A percentile compares a stretch with the other conserved stretches of the same genome.
phyloP scores from a whole-genome alignment of 1,140 invertebrate species.

The Vanessa atalanta region DNA sequence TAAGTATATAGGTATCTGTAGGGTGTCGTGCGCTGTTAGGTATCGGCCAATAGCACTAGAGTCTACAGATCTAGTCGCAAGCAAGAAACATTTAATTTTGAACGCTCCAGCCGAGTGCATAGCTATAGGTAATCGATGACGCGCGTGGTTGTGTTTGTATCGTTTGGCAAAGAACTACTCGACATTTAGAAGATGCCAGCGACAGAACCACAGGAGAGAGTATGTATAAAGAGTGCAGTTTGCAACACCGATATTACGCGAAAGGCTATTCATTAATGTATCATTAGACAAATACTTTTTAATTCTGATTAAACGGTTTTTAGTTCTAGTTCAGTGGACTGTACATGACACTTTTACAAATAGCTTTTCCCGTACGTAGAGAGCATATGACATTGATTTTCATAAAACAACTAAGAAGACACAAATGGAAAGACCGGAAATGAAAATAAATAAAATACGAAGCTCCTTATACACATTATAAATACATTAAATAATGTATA shows the following conservation, averaged over 20 bases:
- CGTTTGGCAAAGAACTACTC: slow-evolving; percentile 70
- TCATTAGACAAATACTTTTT: background rate
- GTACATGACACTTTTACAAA: slow-evolving; percentile 37
- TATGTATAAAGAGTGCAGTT: slow-evolving; percentile 79
- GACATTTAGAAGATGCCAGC: slow-evolving; percentile 75
- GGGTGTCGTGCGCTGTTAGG: slow-evolving; percentile 76
- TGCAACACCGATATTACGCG: slow-evolving; percentile 75
- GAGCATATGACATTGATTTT: slow-evolving; percentile 74
- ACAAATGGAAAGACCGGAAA: slow-evolving; percentile 55
- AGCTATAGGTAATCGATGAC: slow-evolving; percentile 68
- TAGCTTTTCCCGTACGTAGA: slow-evolving; percentile 60
- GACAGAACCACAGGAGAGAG: slow-evolving; percentile 77
- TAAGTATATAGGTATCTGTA: slow-evolving; percentile 67
- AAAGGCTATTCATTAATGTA: slow-evolving; percentile 53
- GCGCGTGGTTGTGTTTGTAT: slow-evolving; percentile 70
- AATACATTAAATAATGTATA: slow-evolving; percentile 45
- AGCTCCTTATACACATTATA: slow-evolving; percentile 31
- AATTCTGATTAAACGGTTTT: background rate
- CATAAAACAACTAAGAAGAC: slow-evolving; percentile 75
- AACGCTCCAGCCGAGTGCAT: slow-evolving; percentile 76
- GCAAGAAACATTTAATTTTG: slow-evolving; percentile 79
- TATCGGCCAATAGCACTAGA: slow-evolving; percentile 78
- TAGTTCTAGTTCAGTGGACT: background rate
- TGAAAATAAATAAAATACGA: slow-evolving; percentile 44
- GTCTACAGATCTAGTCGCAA: slow-evolving; percentile 79